These are phyloP conservation scores for Furnarius figulus DNA, from an alignment of 2,113 vertebrate species.

Conservation along the genomic window DNA sequence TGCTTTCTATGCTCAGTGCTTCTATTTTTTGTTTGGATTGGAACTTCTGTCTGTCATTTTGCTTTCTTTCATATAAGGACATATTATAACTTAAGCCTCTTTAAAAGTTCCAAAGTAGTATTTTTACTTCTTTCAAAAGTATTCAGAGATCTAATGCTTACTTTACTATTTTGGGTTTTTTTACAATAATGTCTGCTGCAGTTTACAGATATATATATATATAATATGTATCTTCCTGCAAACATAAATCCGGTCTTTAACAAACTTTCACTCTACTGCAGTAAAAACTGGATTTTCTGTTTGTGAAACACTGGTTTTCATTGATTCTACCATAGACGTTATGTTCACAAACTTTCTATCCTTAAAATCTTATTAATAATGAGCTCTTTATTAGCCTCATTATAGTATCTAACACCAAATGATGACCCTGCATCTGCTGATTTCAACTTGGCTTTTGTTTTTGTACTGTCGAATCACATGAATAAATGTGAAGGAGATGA, in stretches of 20 bases:
- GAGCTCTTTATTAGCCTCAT: not conserved
- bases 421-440: not conserved
- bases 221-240: not conserved
- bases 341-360: not conserved
- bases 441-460: not conserved
- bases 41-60: not conserved
- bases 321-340: not conserved
- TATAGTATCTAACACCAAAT: not conserved
- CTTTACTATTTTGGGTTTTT: not conserved
- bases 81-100: not conserved
- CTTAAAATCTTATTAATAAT: not conserved
- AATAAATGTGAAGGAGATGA: not conserved
- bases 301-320: not conserved
- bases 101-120: not conserved
- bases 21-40: not conserved
- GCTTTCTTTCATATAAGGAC: not conserved
- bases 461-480: not conserved
- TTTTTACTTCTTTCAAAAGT: not conserved
- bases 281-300: not conserved
- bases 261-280: not conserved
- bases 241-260: not conserved
- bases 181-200: not conserved
- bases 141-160: not conserved
- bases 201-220: not conserved
- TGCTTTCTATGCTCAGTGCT: not conserved